Conservation (phyloP, 2,113 vertebrate species). For the Nycticebus coucang region DNA sequence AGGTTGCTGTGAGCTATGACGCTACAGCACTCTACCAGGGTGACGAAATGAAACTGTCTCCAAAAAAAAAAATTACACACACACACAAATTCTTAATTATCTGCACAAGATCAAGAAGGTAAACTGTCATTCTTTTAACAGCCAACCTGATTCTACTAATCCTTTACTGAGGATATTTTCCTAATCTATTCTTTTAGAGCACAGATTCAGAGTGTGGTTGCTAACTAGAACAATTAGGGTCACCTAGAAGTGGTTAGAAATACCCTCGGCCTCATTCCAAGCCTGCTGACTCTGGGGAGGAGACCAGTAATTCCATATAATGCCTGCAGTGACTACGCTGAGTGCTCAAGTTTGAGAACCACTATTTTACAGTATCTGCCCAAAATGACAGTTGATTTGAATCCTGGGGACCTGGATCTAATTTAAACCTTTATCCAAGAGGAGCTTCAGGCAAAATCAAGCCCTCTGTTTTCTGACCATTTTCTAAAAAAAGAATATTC, state of each 20-base stretch:
- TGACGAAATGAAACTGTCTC: too few species aligned
- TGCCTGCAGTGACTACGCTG: background rate
- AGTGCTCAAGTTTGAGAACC: background rate
- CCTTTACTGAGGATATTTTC: background rate
- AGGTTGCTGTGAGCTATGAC: too few species aligned
- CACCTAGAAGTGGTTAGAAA: conserved; percentile 11
- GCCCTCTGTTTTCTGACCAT: background rate
- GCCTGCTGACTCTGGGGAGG: background rate
- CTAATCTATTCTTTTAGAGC: background rate
- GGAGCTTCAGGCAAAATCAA: background rate
- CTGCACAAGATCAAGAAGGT: background rate
- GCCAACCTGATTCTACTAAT: background rate
- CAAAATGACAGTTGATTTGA: background rate
- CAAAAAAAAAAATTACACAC: too few species aligned
- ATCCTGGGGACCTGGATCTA: background rate
- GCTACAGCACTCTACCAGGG: too few species aligned
- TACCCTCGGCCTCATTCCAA: background rate
- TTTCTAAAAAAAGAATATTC: background rate
- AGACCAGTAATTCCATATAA: background rate
- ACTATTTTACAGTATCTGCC: background rate
- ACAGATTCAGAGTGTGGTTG: background rate
- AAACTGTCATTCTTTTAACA: background rate
- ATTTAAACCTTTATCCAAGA: background rate
- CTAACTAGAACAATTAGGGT: background rate
- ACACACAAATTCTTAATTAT: background rate